Evolutionary conservation across 2,888 invertebrate species (phyloP).

Genomic region (Tryphoninae sp.): DNA sequence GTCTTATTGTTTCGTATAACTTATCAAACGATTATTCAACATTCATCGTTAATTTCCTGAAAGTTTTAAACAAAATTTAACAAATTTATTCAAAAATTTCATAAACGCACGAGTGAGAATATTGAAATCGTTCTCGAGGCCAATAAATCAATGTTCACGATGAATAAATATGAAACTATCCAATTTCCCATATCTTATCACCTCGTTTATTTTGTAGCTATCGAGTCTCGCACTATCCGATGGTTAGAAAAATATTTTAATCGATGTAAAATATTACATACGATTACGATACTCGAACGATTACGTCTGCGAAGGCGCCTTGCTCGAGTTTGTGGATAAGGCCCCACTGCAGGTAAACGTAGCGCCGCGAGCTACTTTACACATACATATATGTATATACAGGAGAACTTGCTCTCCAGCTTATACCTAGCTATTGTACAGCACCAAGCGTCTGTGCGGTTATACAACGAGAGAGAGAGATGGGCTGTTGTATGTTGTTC

Average conservation of each 20-base stretch:
- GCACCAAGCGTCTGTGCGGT: constrained; percentile 21
- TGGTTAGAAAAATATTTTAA: too few species aligned
- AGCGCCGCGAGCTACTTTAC: constrained; percentile 12
- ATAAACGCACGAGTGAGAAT: too few species aligned
- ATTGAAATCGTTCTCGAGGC: too few species aligned
- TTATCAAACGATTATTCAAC: background rate
- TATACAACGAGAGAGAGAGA: constrained; percentile 13
- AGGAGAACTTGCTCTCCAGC: constrained; percentile 33
- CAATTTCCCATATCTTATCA: too few species aligned
- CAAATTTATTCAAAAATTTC: too few species aligned
- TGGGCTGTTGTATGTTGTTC: constrained; percentile 41
- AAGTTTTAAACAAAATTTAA: too few species aligned
- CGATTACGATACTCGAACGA: background rate
- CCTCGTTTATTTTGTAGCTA: too few species aligned
- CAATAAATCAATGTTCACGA: too few species aligned
- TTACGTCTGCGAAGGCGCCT: background rate
- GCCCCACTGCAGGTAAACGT: constrained; percentile 30
- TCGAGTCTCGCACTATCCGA: too few species aligned
- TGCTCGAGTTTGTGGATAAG: constrained; percentile 30
- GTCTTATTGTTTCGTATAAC: background rate
- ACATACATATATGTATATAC: background rate
- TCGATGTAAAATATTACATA: background rate
- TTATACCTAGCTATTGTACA: constrained; percentile 26
- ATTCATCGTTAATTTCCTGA: too few species aligned
- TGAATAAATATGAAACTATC: too few species aligned